Percentiles rank a stretch among this genome's conserved stretches.
These are phyloP conservation scores for Ruditapes philippinarum DNA, from an alignment of 1,140 invertebrate genomes.

Conservation along the genomic window DNA sequence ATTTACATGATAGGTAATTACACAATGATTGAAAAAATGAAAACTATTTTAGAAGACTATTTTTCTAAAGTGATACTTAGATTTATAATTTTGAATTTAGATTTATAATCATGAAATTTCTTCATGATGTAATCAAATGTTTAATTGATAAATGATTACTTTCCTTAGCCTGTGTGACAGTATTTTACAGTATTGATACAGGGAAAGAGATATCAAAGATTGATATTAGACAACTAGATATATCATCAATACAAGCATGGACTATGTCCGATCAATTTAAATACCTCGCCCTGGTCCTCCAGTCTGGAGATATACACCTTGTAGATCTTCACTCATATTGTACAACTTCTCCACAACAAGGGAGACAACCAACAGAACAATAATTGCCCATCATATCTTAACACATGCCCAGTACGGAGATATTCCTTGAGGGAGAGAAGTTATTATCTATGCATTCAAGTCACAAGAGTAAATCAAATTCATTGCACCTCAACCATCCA, in stretches of 20 bases:
- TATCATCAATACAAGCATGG: conserved; percentile 53
- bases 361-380: not conserved
- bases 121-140: too few species aligned
- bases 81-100: too few species aligned
- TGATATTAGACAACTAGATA: conserved; percentile 19
- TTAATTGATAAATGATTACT: too few species aligned
- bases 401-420: conserved; percentile 73
- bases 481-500: not conserved
- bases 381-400: conserved; percentile 35
- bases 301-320: conserved; percentile 61
- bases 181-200: not conserved
- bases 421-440: conserved; percentile 72
- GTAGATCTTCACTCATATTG: conserved; percentile 58
- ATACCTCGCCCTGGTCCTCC: conserved; percentile 65
- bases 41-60: too few species aligned
- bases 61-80: too few species aligned
- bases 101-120: too few species aligned
- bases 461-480: conserved; percentile 18
- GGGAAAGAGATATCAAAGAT: not conserved
- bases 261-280: conserved; percentile 67
- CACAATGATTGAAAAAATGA: too few species aligned
- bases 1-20: too few species aligned
- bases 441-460: conserved; percentile 62
- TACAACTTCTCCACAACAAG: conserved; percentile 35
- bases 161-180: not conserved